Evolutionary conservation across 2,113 vertebrate species (phyloP).

Genomic region (Oncorhynchus kisutch): DNA sequence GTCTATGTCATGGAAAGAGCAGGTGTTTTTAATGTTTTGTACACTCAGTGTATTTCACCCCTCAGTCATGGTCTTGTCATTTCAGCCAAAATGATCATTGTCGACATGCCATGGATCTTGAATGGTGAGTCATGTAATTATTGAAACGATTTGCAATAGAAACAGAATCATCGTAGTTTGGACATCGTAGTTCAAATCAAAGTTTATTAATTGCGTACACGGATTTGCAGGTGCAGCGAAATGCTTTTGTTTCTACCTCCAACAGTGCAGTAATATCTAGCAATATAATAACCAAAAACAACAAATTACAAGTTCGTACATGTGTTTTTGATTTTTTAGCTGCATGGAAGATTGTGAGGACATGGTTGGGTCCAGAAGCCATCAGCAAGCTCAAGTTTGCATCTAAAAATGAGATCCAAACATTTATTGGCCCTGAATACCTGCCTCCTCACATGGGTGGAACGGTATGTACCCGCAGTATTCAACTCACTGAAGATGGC

Average conservation of each 20-base stretch:
- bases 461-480: conserved; percentile 76
- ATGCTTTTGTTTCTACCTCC: too few species aligned
- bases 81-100: conserved; percentile 96
- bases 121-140: conserved; percentile 79
- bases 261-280: too few species aligned
- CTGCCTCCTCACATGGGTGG: conserved; percentile 93
- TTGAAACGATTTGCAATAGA: not conserved
- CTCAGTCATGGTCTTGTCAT: conserved; percentile 15
- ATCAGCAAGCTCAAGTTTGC: conserved; percentile 90
- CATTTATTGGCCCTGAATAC: conserved; percentile 83
- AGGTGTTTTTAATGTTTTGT: too few species aligned
- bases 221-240: too few species aligned
- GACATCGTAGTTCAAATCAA: not conserved
- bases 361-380: conserved; percentile 94
- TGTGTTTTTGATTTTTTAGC: conserved; percentile 66
- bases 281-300: too few species aligned
- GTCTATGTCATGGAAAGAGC: too few species aligned
- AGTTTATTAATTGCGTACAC: too few species aligned
- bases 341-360: conserved; percentile 95
- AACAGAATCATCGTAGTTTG: not conserved
- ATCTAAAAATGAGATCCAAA: conserved; percentile 83
- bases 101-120: conserved; percentile 99
- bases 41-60: too few species aligned
- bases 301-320: not conserved
- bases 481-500: not conserved